phyloP scores from a whole-genome alignment of 1,140 invertebrate genomes.

The Mylabris phalerata region DNA sequence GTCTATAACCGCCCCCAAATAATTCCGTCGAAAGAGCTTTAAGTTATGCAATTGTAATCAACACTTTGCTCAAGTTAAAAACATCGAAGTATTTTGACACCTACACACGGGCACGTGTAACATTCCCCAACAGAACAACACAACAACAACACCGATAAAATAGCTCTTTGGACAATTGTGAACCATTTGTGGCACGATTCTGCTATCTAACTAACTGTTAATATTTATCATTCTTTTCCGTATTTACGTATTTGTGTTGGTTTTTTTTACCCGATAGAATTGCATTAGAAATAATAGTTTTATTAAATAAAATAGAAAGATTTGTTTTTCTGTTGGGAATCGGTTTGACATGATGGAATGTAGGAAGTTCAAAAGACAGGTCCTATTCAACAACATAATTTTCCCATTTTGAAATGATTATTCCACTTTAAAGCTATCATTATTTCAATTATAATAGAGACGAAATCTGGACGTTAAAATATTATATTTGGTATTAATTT shows the following conservation, averaged over 20 bases:
- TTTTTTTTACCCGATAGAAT: too few relatives aligned
- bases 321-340: neutral
- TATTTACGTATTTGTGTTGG: too few relatives aligned
- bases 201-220: too few relatives aligned
- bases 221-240: too few relatives aligned
- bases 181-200: neutral
- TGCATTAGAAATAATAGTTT: neutral
- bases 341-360: constrained; percentile 19
- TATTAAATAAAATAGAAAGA: neutral
- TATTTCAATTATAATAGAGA: constrained; percentile 21
- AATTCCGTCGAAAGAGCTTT: neutral
- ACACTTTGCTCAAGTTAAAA: neutral
- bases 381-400: neutral
- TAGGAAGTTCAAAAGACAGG: constrained; percentile 15
- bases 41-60: neutral
- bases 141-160: neutral
- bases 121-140: too few relatives aligned
- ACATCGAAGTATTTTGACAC: neutral
- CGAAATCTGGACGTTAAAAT: neutral
- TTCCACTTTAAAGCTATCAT: constrained; percentile 3
- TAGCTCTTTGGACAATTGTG: neutral
- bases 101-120: neutral
- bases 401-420: neutral
- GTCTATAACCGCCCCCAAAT: neutral
- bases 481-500: neutral